Evolutionary conservation across 1,140 invertebrate species (phyloP).

Genomic region (Camponotus pennsylvanicus): DNA sequence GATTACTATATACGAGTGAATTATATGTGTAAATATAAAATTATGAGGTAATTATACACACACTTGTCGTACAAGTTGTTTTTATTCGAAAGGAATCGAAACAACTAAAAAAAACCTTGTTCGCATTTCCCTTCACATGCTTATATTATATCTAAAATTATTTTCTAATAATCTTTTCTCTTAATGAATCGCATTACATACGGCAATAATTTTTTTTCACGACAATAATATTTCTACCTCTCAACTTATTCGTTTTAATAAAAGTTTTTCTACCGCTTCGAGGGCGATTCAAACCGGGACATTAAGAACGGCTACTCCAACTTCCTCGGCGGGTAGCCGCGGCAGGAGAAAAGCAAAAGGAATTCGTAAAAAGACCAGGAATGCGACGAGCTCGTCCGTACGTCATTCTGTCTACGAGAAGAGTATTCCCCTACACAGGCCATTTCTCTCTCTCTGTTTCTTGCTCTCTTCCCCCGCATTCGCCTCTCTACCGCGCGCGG

Average conservation of each 20-base stretch:
- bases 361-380: slow-evolving; percentile 66
- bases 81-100: no score
- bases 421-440: background rate
- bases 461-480: background rate
- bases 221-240: background rate
- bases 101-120: no score
- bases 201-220: background rate
- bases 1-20: no score
- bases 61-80: no score
- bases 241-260: background rate
- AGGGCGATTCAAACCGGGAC: no score
- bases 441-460: background rate
- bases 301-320: background rate
- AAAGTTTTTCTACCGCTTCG: background rate
- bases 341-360: slow-evolving; percentile 12
- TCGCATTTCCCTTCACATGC: no score
- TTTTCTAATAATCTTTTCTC: no score
- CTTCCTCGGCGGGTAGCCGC: background rate
- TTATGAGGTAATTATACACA: no score
- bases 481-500: slow-evolving; percentile 45
- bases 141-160: no score
- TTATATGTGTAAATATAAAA: no score
- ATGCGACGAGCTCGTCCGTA: slow-evolving; percentile 73
- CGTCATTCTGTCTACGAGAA: slow-evolving; percentile 76
- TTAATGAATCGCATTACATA: no score